Base-by-base conservation (phyloP, 2,888 invertebrate genomes). In the Andrena hattorfiana region DNA sequence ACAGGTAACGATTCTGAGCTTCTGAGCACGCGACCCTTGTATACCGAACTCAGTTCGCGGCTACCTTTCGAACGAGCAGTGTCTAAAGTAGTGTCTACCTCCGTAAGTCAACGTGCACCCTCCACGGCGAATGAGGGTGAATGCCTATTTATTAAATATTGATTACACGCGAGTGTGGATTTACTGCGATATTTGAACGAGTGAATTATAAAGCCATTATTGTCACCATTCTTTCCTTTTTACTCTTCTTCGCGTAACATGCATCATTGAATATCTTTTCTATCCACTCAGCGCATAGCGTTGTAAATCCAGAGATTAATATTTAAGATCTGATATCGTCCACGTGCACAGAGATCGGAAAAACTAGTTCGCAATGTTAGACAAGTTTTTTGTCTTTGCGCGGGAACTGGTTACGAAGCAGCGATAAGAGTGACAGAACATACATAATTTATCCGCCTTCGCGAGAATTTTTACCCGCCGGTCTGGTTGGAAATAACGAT, bases 301-400 rank as follows among this genome's bases (percentile, higher is more conserved):
- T 16, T 16, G 16, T 1, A 42, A 42, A 42, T 0, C 1, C 70
- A 16, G 1, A 7, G 7, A 16, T 32, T 8, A 13, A 30, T 49
- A 54, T 30, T 30, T 13, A 16, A 13, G 0, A 20, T 20, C 10
- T 16, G 20, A 23, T 13, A 51, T 30, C 20, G 28, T 49, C 26
- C 2, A 51, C 4, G 2, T 51, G 6, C 30, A 16, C 49, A 63
- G n/a, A n/a, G 10, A 35, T 2, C 5, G 16, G 30, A 56, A 51
- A 62, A 69, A 75, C 75, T 35, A 54, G 75, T 69, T 63, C 26
- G 26, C 32, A 68, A 30, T 30, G 60, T 28, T 20, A 49, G 23
- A 32, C 30, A 32, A 20, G 13, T 56, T 51, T 62, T 32, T 48
- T 16, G 8, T 26, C 3, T 26, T 59, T 10, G 2, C 1, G 2